A percentile compares a stretch with the other conserved stretches of the same genome.
phyloP scores from a whole-genome alignment of 2,797 vertebrate species.

The Coilia nasus region DNA sequence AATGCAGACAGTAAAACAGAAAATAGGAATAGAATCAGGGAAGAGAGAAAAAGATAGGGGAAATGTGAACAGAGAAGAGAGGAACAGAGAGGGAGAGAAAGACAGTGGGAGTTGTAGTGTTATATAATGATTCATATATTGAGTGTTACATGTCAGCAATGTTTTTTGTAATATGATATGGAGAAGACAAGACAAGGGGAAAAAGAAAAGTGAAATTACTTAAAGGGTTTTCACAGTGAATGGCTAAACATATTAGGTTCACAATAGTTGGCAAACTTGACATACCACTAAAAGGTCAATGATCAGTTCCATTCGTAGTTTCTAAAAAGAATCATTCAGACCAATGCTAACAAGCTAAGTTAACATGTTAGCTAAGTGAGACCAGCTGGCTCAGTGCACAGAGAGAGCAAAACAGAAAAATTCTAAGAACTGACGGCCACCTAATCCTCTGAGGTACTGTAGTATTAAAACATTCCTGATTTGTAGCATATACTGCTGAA shows the following conservation, averaged over 20 bases:
- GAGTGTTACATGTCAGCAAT: slow-evolving; percentile 3
- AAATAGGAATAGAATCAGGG: neutral
- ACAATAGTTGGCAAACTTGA: neutral
- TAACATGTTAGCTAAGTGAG: neutral
- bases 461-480: neutral
- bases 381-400: neutral
- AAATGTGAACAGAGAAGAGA: neutral
- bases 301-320: neutral
- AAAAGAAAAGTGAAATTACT: neutral
- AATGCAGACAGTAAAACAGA: neutral
- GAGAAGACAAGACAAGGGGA: neutral
- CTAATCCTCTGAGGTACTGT: neutral
- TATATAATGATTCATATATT: neutral
- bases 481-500: neutral
- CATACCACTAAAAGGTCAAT: neutral
- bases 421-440: too few relatives aligned
- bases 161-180: neutral
- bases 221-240: neutral
- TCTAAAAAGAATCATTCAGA: neutral
- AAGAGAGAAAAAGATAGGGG: neutral
- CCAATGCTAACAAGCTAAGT: neutral
- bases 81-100: neutral
- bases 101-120: slow-evolving; percentile 2
- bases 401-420: neutral
- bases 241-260: neutral